phyloP scores from a whole-genome alignment of 2,797 vertebrate genomes.

The Mastacembelus armatus region DNA sequence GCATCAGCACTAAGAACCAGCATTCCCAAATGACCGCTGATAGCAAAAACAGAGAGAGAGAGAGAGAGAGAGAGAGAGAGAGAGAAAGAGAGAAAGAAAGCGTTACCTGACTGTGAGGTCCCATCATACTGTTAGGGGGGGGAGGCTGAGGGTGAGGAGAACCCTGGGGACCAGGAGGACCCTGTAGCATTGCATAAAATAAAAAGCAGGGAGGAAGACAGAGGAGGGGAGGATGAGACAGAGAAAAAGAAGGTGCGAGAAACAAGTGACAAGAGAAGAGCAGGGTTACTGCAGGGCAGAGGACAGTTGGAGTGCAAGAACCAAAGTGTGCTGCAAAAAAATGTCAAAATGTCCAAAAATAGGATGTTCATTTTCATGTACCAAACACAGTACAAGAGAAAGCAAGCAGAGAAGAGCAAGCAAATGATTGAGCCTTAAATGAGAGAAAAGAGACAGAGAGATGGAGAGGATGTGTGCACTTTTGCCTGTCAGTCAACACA shows the following conservation, averaged over 20 bases:
- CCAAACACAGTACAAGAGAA: constrained; percentile 36
- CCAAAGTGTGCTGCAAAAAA: constrained; percentile 62
- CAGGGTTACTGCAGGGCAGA: constrained; percentile 90
- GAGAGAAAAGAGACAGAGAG: constrained; percentile 56
- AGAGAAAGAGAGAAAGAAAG: constrained; percentile 67
- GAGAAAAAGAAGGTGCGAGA: constrained; percentile 46
- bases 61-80: constrained; percentile 60
- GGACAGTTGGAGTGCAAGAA: constrained; percentile 80
- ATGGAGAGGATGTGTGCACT: constrained; percentile 71
- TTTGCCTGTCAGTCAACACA: constrained; percentile 78
- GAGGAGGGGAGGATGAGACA: constrained; percentile 53
- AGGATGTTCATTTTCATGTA: constrained; percentile 53
- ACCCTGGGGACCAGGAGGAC: constrained; percentile 98
- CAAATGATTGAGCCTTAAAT: constrained; percentile 65
- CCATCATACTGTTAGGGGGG: constrained; percentile 99
- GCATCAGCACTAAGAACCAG: constrained; percentile 64
- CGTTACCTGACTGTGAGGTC: constrained; percentile 99
- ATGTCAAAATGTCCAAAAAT: constrained; percentile 46
- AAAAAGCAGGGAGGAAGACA: constrained; percentile 84
- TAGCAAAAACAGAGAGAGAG: constrained; percentile 54
- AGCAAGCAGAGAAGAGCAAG: constrained; percentile 66
- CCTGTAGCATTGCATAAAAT: constrained; percentile 90
- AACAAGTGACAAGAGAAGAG: constrained; percentile 74
- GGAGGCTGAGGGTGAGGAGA: constrained; percentile 99
- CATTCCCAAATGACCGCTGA: constrained; percentile 62